Evolutionary conservation across 2,113 vertebrate genomes (phyloP), one percentile per base, ranked within the genome.

Genomic region (Paracyprichromis sp.): DNA sequence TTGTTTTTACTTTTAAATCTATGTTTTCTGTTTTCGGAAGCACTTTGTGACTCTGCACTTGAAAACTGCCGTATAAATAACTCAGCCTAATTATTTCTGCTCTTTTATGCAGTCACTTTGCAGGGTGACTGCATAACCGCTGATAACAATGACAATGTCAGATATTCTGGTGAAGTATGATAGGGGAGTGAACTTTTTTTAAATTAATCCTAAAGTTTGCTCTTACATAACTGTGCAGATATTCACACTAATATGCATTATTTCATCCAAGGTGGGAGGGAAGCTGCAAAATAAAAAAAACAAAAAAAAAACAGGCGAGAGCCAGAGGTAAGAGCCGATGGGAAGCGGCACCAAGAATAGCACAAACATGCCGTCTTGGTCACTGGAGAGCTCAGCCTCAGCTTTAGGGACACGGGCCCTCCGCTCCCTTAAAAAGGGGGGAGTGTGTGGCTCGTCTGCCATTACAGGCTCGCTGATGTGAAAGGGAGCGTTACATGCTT

Each of bases 401-500:
- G 61, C 83, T 88, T 91, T 36, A 66, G 83, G 89, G 89, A 90
- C 63, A 24, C 40, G 36, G 83, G 82, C 57, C 82, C 85, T 82
- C 36, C 9, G 12, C 50, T 83, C 87, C 85, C 85, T 90, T 84
- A 87, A 87, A 92, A 88, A 73, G n/a, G 40, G 40, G 88, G 84
- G 71, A 43, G 83, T 40, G 83, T 14, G 7, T 76, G 26, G 87
- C 89, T 86, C 57, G 78, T 88, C 91, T 89, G 86, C 90, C 88
- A 86, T 95, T 89, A 92, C 80, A 87, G 86, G 81, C 80, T 87
- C n/a, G 47, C 79, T 92, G 92, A 93, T 92, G 90, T 91, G 90
- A 89, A 89, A 89, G 86, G 86, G 82, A 93, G 86, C 88, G 89
- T 92, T 95, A 95, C 94, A 93, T 94, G 92, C 93, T 94, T 92